phyloP scores from a whole-genome alignment of 37 sponge, comb jelly and placozoan genomes.

The Cladorhizidae sp. region DNA sequence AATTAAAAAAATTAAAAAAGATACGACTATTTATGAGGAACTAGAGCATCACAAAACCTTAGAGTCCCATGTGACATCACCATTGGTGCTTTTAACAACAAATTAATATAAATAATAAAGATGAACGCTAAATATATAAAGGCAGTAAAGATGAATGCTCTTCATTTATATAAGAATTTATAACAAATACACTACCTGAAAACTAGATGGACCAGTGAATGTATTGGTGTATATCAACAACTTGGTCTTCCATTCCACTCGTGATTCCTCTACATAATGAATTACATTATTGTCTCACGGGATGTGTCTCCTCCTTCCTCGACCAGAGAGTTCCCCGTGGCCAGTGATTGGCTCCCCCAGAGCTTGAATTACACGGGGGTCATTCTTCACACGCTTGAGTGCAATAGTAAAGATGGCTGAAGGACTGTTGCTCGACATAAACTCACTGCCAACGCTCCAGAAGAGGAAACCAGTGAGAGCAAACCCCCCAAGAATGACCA shows the following conservation, averaged over 20 bases:
- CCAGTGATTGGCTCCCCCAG: constrained; percentile 80
- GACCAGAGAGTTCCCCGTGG: constrained; percentile 71
- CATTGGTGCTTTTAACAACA: neutral
- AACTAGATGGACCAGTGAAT: too few species aligned
- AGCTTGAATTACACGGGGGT: constrained; percentile 48
- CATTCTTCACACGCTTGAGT: constrained; percentile 62
- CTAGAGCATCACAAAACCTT: too few species aligned
- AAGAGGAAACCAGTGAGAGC: constrained; percentile 69
- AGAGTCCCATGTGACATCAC: too few species aligned
- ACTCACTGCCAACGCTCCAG: constrained; percentile 72
- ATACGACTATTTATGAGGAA: too few species aligned
- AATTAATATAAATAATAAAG: neutral
- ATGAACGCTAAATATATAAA: too few species aligned
- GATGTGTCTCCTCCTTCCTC: constrained; percentile 72
- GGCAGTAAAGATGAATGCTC: too few species aligned
- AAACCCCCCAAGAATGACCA: constrained; percentile 69
- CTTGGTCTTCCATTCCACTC: too few species aligned
- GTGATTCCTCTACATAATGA: too few species aligned
- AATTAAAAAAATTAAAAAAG: neutral
- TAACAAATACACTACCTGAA: too few species aligned
- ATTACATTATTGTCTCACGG: constrained; percentile 24
- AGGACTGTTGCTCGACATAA: constrained; percentile 67
- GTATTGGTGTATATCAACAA: too few species aligned
- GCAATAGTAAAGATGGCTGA: constrained; percentile 62
- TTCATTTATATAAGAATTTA: too few species aligned